Percentiles rank a stretch among this genome's conserved stretches.
Evolutionary conservation across 2,888 invertebrate species (phyloP).

Genomic region (Synanthedon formicaeformis): DNA sequence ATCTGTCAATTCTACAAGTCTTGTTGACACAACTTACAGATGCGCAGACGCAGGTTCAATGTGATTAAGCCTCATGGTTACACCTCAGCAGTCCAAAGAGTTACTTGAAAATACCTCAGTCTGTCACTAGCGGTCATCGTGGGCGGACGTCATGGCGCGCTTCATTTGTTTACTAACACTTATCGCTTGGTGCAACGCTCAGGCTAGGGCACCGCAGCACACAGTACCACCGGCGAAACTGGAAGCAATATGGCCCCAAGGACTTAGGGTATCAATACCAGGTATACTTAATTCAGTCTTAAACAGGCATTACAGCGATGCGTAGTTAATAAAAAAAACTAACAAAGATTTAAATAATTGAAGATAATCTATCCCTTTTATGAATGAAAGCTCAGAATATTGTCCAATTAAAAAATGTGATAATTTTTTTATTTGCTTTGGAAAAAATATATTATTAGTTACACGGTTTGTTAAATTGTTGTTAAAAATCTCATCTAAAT

Average conservation of each 20-base stretch:
- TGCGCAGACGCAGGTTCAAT: constrained; percentile 18
- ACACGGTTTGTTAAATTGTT: no score
- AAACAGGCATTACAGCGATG: no score
- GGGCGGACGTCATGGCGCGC: constrained; percentile 28
- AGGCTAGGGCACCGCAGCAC: constrained; percentile 25
- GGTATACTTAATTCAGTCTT: constrained; percentile 30
- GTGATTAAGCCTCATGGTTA: neutral
- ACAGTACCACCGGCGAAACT: constrained; percentile 66
- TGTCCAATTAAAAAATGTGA: no score
- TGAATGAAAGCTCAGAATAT: no score
- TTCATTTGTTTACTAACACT: constrained; percentile 15
- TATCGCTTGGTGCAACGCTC: constrained; percentile 15
- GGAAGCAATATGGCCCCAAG: constrained; percentile 71
- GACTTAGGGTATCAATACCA: constrained; percentile 72
- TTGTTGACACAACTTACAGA: neutral
- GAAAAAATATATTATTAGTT: no score
- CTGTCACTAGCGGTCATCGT: constrained; percentile 12
- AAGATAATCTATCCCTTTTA: no score
- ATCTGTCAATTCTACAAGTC: neutral
- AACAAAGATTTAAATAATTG: no score
- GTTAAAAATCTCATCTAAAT: no score
- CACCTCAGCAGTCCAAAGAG: neutral
- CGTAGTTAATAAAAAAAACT: no score
- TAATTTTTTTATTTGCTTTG: no score
- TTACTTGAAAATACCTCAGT: constrained; percentile 17